These are phyloP conservation scores for Tachina grossa DNA, from an alignment of 2,888 invertebrate genomes.

Conservation along the genomic window DNA sequence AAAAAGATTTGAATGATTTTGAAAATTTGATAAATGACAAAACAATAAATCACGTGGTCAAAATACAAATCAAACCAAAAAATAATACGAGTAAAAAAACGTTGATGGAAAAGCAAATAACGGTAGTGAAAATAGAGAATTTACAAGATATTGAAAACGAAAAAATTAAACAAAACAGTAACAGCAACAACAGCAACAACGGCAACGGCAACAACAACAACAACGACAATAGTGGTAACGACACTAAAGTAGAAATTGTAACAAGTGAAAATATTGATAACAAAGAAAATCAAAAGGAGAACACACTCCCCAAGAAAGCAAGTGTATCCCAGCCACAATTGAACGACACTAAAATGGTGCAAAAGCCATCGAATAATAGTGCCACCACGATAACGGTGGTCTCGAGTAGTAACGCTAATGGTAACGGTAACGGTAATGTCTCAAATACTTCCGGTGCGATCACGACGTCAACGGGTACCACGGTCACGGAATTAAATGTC, in stretches of 20 bases:
- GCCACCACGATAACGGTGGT: conserved; percentile 52
- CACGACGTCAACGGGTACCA: conserved; percentile 68
- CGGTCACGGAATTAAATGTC: conserved; percentile 78
- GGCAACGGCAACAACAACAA: conserved; percentile 3
- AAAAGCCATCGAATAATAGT: conserved; percentile 71
- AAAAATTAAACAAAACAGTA: conserved; percentile 17
- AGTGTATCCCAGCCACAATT: conserved; percentile 27
- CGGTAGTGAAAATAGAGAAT: conserved; percentile 72
- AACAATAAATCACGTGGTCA: conserved; percentile 79
- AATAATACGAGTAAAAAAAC: conserved; percentile 58
- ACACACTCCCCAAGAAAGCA: conserved; percentile 24
- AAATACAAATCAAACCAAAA: conserved; percentile 80
- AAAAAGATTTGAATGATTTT: conserved; percentile 74
- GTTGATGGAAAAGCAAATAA: conserved; percentile 70
- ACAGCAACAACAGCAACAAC: neutral
- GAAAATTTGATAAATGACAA: conserved; percentile 64
- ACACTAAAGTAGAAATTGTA: conserved; percentile 28
- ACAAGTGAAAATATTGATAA: conserved; percentile 53
- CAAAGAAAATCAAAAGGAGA: conserved; percentile 56
- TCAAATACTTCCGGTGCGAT: conserved; percentile 27
- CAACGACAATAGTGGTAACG: neutral
- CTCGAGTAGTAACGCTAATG: conserved; percentile 28
- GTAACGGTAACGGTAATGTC: conserved; percentile 31
- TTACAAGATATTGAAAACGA: conserved; percentile 54
- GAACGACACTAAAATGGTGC: conserved; percentile 71